Evolutionary conservation across 1,140 invertebrate species (phyloP).

Genomic region (Ceratosolen fusciceps): DNA sequence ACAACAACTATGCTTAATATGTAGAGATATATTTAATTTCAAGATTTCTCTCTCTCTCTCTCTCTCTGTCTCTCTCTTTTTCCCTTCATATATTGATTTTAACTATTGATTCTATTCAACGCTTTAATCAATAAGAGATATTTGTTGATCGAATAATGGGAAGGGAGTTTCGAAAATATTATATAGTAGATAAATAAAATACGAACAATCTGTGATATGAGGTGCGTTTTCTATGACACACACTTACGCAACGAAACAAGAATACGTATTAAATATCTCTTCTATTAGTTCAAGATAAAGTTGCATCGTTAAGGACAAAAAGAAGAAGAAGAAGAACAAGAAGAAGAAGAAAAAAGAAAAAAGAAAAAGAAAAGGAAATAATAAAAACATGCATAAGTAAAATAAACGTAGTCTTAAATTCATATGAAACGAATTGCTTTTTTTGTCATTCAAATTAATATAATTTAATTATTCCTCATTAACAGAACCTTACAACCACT

Average conservation of each 20-base stretch:
- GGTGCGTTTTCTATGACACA: constrained; percentile 48
- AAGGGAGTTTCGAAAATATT: constrained; percentile 13
- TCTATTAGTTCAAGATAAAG: constrained; percentile 23
- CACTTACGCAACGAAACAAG: constrained; percentile 43
- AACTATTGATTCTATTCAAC: no score
- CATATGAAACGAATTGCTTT: constrained; percentile 18
- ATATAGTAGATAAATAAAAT: constrained; percentile 39
- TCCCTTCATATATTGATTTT: no score
- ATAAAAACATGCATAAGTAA: not conserved
- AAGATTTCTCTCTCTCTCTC: no score
- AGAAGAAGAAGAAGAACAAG: not conserved
- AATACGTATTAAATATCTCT: constrained; percentile 43
- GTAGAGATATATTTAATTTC: constrained; percentile 26
- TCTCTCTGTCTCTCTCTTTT: no score
- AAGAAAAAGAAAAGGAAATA: constrained; percentile 23
- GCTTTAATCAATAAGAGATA: not conserved
- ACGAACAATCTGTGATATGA: constrained; percentile 50
- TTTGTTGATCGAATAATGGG: not conserved
- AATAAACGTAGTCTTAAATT: constrained; percentile 18
- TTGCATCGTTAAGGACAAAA: constrained; percentile 31
- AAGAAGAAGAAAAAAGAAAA: not conserved
- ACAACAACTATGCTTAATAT: constrained; percentile 15
- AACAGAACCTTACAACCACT: not conserved
- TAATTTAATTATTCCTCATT: constrained; percentile 23
- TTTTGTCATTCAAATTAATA: constrained; percentile 13